phyloP scores from a whole-genome alignment of 1,140 invertebrate species.

The Pseudomyrmex pallidus region DNA sequence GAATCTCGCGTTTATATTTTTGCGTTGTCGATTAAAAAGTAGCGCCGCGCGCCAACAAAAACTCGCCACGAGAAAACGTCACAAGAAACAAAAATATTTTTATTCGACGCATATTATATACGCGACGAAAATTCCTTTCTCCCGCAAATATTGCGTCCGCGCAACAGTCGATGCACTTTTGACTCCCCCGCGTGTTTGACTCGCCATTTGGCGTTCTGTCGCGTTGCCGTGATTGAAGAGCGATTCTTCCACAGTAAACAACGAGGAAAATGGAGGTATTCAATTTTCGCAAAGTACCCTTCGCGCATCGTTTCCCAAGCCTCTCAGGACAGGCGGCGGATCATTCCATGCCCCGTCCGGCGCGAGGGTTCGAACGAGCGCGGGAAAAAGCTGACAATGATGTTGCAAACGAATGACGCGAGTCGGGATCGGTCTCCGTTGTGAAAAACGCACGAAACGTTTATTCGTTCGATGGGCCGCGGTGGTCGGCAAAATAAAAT shows the following conservation, averaged over 20 bases:
- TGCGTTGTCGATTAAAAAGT: not conserved
- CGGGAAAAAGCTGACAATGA: conserved; percentile 33
- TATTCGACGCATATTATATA: not conserved
- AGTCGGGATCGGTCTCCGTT: conserved; percentile 47
- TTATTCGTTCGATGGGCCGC: conserved; percentile 31
- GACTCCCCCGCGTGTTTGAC: conserved; percentile 5
- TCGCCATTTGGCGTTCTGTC: conserved; percentile 36
- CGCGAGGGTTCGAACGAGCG: not conserved
- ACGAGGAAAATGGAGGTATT: conserved; percentile 56
- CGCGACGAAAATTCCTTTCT: not conserved
- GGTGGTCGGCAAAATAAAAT: conserved; percentile 59
- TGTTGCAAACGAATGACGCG: conserved; percentile 60
- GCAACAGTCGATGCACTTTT: conserved; percentile 42
- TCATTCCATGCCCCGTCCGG: conserved; percentile 42
- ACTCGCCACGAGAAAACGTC: not conserved
- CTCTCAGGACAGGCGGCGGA: conserved; percentile 60
- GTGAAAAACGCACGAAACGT: conserved; percentile 17
- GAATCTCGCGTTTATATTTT: not conserved
- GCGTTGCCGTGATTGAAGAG: conserved; percentile 37
- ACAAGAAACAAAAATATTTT: not conserved
- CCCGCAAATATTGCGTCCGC: not conserved
- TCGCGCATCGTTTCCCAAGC: conserved; percentile 11
- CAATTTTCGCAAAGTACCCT: conserved; percentile 64
- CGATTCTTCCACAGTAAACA: conserved; percentile 59
- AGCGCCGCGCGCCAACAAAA: not conserved